These are phyloP conservation scores for Butastur rufipennis DNA, from an alignment of 2,113 vertebrate species.

Conservation along the genomic window DNA sequence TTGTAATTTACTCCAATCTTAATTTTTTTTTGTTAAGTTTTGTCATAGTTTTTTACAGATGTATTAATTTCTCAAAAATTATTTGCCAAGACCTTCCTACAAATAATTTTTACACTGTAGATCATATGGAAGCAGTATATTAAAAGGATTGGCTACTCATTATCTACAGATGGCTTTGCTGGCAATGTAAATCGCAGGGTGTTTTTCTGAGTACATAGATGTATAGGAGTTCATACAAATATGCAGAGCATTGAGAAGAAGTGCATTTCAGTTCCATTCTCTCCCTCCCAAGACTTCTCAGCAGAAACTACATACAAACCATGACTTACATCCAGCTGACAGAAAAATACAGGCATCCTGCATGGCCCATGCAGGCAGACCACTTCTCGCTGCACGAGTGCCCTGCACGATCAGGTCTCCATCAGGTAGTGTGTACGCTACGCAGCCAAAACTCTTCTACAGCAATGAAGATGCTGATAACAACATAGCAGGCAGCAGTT, in stretches of 20 bases:
- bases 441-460: neutral
- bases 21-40: neutral
- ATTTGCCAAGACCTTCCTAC: neutral
- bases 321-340: neutral
- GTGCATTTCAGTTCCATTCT: neutral
- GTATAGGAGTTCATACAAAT: neutral
- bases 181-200: neutral
- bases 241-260: neutral
- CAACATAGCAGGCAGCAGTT: neutral
- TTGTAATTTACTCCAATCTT: neutral
- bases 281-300: neutral
- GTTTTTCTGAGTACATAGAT: neutral
- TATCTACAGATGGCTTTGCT: neutral
- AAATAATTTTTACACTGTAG: neutral
- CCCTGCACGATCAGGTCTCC: neutral
- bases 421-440: rapidly evolving
- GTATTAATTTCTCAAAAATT: neutral
- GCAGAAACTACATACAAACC: neutral
- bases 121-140: neutral
- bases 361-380: neutral
- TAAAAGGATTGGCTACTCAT: neutral
- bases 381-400: neutral
- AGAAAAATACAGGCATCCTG: neutral
- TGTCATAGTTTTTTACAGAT: neutral
- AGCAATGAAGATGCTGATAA: neutral